These are phyloP conservation scores for Polyergus mexicanus DNA, from an alignment of 1,140 invertebrate species.

Conservation along the genomic window DNA sequence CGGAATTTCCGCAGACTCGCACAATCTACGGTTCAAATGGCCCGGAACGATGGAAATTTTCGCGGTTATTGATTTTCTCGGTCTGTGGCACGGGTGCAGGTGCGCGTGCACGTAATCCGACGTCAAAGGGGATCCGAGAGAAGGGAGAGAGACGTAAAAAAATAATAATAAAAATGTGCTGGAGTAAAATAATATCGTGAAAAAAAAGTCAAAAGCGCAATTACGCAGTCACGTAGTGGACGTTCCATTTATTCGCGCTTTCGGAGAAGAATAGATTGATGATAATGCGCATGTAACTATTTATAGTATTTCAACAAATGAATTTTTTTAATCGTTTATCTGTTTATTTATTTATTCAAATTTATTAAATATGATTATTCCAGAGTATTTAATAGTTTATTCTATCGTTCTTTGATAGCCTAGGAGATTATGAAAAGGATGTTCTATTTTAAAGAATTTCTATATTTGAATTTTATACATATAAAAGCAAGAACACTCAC, in stretches of 20 bases:
- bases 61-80: slow-evolving; percentile 76
- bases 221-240: not conserved
- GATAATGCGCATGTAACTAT: not conserved
- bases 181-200: slow-evolving; percentile 44
- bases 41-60: slow-evolving; percentile 78
- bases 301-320: not conserved
- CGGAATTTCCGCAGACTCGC: slow-evolving; percentile 76
- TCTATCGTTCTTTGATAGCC: not conserved
- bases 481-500: not conserved
- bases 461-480: slow-evolving; percentile 1
- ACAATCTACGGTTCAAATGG: slow-evolving; percentile 76
- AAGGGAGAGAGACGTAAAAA: slow-evolving; percentile 3
- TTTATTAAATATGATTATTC: not conserved
- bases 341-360: slow-evolving; percentile 30
- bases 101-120: slow-evolving; percentile 65
- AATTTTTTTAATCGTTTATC: not conserved
- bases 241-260: slow-evolving; percentile 37
- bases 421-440: not conserved
- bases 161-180: slow-evolving; percentile 26
- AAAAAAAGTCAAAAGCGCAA: slow-evolving; percentile 52
- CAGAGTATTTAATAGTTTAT: not conserved
- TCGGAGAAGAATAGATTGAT: slow-evolving; percentile 4
- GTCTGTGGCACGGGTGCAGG: slow-evolving; percentile 61
- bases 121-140: slow-evolving; percentile 23
- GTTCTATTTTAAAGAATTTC: not conserved